A percentile compares a stretch with the other conserved stretches of the same genome.
Conservation (phyloP, 2,888 invertebrate genomes). For the Anorthoa munda region DNA sequence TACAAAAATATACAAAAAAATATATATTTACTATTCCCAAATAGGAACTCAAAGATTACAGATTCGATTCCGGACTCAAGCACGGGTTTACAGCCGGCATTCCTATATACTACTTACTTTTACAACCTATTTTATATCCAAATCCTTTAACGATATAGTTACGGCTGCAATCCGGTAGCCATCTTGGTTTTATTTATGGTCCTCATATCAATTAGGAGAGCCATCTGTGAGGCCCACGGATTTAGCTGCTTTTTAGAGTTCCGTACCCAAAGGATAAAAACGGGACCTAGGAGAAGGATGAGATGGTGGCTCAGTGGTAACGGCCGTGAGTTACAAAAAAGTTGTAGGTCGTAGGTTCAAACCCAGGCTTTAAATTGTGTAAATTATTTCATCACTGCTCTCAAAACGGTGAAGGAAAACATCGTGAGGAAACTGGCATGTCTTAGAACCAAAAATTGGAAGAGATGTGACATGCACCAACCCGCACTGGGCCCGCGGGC, state of each 20-base stretch:
- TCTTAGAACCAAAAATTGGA: too few relatives aligned
- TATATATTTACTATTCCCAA: too few relatives aligned
- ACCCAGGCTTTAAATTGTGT: too few relatives aligned
- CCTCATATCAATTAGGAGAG: conserved; percentile 75
- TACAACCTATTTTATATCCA: conserved; percentile 70
- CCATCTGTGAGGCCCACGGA: conserved; percentile 54
- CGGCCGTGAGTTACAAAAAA: too few relatives aligned
- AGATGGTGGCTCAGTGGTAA: background rate
- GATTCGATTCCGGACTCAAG: conserved; percentile 32
- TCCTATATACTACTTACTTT: conserved; percentile 52
- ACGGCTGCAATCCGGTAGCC: conserved; percentile 60
- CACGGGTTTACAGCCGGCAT: conserved; percentile 35
- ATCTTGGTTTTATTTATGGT: conserved; percentile 68
- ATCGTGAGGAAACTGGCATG: too few relatives aligned
- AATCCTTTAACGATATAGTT: conserved; percentile 78
- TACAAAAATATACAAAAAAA: background rate
- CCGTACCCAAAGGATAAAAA: too few relatives aligned
- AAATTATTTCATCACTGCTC: too few relatives aligned
- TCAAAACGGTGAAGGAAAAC: too few relatives aligned
- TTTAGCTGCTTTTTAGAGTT: conserved; percentile 32
- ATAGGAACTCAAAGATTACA: background rate
- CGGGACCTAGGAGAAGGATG: too few relatives aligned
- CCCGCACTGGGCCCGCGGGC: too few relatives aligned
- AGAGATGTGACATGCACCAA: too few relatives aligned
- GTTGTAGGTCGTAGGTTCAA: too few relatives aligned